Evolutionary conservation across 2,888 invertebrate species (phyloP).

Genomic region (Brachypalpus laphriformis): DNA sequence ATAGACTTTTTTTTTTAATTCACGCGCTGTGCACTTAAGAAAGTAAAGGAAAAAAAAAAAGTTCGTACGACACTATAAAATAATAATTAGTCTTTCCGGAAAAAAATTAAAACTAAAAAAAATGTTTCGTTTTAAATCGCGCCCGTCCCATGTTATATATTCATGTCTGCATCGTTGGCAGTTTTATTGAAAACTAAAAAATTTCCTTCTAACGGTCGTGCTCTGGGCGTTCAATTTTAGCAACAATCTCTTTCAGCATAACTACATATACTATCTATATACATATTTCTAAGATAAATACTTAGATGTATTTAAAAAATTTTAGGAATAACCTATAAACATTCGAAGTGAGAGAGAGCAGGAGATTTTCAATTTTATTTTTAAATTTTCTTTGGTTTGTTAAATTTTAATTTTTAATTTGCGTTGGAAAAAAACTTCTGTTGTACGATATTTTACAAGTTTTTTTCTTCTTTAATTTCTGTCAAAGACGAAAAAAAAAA

Average conservation of each 20-base stretch:
- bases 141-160: slow-evolving; percentile 66
- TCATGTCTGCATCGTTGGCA: slow-evolving; percentile 71
- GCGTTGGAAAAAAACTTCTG: slow-evolving; percentile 28
- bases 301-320: slow-evolving; percentile 14
- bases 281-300: background rate
- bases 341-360: slow-evolving; percentile 25
- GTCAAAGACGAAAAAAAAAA: slow-evolving; percentile 16
- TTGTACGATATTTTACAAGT: slow-evolving; percentile 43
- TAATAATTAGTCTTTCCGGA: slow-evolving; percentile 22
- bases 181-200: slow-evolving; percentile 67
- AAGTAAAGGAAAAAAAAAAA: slow-evolving; percentile 9
- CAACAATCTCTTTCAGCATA: slow-evolving; percentile 34
- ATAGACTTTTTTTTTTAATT: background rate
- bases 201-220: slow-evolving; percentile 32
- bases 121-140: slow-evolving; percentile 59
- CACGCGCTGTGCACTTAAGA: background rate
- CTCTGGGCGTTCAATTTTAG: slow-evolving; percentile 65
- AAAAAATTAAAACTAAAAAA: slow-evolving; percentile 46
- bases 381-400: slow-evolving; percentile 35
- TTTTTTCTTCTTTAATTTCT: background rate
- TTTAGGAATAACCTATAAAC: background rate
- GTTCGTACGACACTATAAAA: slow-evolving; percentile 27
- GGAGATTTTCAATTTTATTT: slow-evolving; percentile 48
- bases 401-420: slow-evolving; percentile 48
- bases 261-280: slow-evolving; percentile 20